phyloP scores from a whole-genome alignment of 2,888 invertebrate species.

The Abrostola tripartita region DNA sequence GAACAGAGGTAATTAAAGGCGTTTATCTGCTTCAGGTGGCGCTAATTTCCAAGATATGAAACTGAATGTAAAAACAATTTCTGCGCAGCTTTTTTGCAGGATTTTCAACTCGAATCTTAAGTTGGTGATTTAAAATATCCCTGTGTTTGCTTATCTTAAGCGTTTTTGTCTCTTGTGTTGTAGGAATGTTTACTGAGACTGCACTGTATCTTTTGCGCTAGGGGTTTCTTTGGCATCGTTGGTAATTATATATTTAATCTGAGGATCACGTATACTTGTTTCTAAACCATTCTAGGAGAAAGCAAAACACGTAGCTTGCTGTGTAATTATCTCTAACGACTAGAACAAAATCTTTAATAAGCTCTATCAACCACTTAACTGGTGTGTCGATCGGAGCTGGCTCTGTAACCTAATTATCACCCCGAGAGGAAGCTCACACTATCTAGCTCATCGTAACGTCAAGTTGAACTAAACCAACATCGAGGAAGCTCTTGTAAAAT shows the following conservation, averaged over 20 bases:
- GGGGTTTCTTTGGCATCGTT: too few relatives aligned
- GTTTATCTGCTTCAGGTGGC: constrained; percentile 83
- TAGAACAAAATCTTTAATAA: not conserved
- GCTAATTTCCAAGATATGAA: constrained; percentile 76
- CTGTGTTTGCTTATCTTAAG: constrained; percentile 22
- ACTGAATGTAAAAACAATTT: constrained; percentile 66
- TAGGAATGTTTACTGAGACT: not conserved
- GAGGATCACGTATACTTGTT: too few relatives aligned
- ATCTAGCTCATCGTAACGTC: not conserved
- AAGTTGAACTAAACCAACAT: constrained; percentile 1
- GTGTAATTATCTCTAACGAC: not conserved
- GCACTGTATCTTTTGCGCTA: too few relatives aligned
- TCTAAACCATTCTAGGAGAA: too few relatives aligned
- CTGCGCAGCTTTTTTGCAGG: constrained; percentile 40
- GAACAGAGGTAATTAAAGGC: constrained; percentile 76
- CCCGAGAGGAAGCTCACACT: not conserved
- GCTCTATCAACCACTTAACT: constrained; percentile 4
- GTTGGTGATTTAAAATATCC: constrained; percentile 14
- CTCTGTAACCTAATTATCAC: constrained; percentile 3
- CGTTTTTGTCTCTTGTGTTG: not conserved
- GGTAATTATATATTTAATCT: too few relatives aligned
- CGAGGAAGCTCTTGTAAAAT: not conserved
- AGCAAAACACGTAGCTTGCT: not conserved
- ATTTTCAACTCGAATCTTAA: constrained; percentile 15
- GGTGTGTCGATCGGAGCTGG: not conserved